Conservation (phyloP, 1,140 invertebrate genomes). For the Zaprionus davidi region DNA sequence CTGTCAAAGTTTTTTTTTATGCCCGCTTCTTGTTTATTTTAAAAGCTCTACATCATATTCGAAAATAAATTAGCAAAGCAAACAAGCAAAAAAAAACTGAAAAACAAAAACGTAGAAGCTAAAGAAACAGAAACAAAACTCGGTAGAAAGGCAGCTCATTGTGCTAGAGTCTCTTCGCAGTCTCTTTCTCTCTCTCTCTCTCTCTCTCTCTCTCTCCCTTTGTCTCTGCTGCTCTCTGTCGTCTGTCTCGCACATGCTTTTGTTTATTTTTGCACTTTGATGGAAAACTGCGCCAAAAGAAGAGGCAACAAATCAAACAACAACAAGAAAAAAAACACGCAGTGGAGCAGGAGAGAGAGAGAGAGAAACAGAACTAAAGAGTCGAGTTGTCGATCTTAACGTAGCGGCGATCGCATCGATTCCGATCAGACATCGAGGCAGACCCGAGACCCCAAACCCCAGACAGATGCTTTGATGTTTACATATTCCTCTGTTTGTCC, state of each 20-base stretch:
- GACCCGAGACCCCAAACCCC: constrained; percentile 40
- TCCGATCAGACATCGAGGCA: constrained; percentile 67
- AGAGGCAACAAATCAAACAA: constrained; percentile 46
- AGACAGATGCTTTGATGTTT: constrained; percentile 71
- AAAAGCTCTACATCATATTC: constrained; percentile 82
- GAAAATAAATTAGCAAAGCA: constrained; percentile 80
- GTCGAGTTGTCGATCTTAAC: constrained; percentile 30
- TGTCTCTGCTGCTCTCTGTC: not conserved
- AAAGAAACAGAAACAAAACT: constrained; percentile 21
- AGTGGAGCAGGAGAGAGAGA: not conserved
- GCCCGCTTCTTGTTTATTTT: constrained; percentile 67
- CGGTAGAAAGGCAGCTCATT: constrained; percentile 62
- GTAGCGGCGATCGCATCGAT: constrained; percentile 23
- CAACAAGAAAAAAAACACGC: not conserved
- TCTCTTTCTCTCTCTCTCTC: constrained; percentile 6
- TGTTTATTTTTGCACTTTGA: constrained; percentile 80
- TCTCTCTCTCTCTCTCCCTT: constrained; percentile 1
- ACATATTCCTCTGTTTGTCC: constrained; percentile 38
- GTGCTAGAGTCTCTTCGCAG: constrained; percentile 8
- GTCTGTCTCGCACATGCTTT: constrained; percentile 37
- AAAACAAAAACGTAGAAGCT: not conserved
- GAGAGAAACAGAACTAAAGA: constrained; percentile 6
- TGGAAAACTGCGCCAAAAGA: constrained; percentile 53
- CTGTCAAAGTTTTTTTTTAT: constrained; percentile 46
- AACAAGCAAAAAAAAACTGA: constrained; percentile 56